Evolutionary conservation across 2,888 invertebrate species (phyloP), one percentile per base, ranked within the genome.

Genomic region (Eupithecia inturbata): DNA sequence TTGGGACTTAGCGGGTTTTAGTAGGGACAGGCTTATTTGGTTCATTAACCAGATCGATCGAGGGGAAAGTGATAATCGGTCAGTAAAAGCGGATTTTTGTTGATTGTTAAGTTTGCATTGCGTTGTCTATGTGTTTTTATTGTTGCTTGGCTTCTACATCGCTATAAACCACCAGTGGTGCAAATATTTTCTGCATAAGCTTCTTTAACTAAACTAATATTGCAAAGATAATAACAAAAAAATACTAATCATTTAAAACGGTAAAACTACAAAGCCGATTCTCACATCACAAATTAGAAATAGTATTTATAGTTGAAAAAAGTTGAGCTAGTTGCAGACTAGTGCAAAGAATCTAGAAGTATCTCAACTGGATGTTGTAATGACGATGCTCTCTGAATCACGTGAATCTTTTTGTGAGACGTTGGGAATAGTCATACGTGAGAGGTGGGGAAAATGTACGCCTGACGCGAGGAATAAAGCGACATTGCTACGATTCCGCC

Each of bases 1-100:
- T 86, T 73, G 76, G 67, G 77, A 79, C 81, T 83, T 78, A 79
- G 75, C 28, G 74, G 68, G 75, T 74, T 74, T 76, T 76, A 33
- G 57, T 72, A 71, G 49, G 71, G 72, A 72, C 73, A 78, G 75
- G 60, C 70, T 67, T 49, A 63, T 60, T 68, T 69, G 79, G 71
- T 69, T 73, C 73, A 76, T 76, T 73, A 76, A 63, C 36, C 62
- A 26, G 22, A 16, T 31, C 64, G 68, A 70, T 75, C 68, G 67
- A 57, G 71, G 16, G 41, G 64, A 57, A 66, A 67, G 66, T 68
- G 71, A 63, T 62, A 62, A 70, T 67, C 33, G 62, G 31, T 75
- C n/a, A n/a, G 66, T 14, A 36, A 41, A 22, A 66, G 66, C 66
- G 26, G 3, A 22, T 26, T 64, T 39, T 66, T n/a, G n/a, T n/a